phyloP scores from a whole-genome alignment of 2,113 vertebrate genomes.

The mouse (Mus musculus) region GRCm39 chr2:54033501-54034000 shows the following conservation, averaged over 20 bases:
- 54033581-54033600: conserved; percentile 55
- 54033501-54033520: too few relatives aligned
- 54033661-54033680: neutral
- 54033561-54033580: neutral
- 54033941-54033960: neutral
- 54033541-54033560: too few relatives aligned
- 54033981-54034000: neutral
- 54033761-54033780: neutral
- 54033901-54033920: neutral
- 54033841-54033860: neutral
- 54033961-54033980: neutral
- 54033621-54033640: conserved; percentile 29
- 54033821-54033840: conserved; percentile 22
- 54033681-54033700: neutral
- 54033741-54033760: neutral
- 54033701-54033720: neutral
- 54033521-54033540: too few relatives aligned
- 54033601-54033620: neutral
- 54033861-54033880: neutral
- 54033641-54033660: neutral
- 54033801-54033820: conserved; percentile 1
- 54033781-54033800: neutral
- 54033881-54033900: neutral
- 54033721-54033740: neutral
- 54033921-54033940: neutral